Conservation (phyloP, 2,888 invertebrate genomes). For the Ethmia dodecea region DNA sequence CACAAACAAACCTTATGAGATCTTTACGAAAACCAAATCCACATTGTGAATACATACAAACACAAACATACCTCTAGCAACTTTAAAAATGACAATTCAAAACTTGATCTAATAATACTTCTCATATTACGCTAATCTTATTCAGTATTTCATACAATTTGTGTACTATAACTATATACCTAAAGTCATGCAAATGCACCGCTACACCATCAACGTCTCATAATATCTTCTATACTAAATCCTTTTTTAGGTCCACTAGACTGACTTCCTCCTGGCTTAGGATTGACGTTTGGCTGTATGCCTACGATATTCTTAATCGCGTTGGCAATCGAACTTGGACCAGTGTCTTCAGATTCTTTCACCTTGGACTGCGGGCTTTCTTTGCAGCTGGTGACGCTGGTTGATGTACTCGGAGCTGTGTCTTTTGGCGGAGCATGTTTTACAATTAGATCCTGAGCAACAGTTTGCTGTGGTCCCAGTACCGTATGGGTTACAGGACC, state of each 20-base stretch:
- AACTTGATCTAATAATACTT: constrained; percentile 69
- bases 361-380: constrained; percentile 34
- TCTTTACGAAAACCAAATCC: constrained; percentile 77
- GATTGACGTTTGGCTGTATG: constrained; percentile 62
- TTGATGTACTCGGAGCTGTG: constrained; percentile 51
- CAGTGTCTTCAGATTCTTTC: constrained; percentile 45
- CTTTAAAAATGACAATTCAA: constrained; percentile 43
- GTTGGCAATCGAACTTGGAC: constrained; percentile 58
- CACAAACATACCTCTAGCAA: constrained; percentile 52
- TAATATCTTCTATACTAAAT: constrained; percentile 94
- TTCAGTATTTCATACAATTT: constrained; percentile 15
- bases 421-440: constrained; percentile 74
- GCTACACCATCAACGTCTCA: constrained; percentile 82
- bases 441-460: constrained; percentile 71
- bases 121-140: constrained; percentile 34
- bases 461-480: constrained; percentile 68
- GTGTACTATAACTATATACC: constrained; percentile 5
- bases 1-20: constrained; percentile 77
- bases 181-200: constrained; percentile 27
- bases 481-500: constrained; percentile 56
- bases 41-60: constrained; percentile 57
- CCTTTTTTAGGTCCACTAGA: constrained; percentile 85
- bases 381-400: constrained; percentile 56
- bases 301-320: constrained; percentile 74
- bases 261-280: constrained; percentile 75